A percentile compares a stretch with the other conserved stretches of the same genome.
Evolutionary conservation across 1,140 invertebrate genomes (phyloP).

Genomic region (Drosophila dunni): DNA sequence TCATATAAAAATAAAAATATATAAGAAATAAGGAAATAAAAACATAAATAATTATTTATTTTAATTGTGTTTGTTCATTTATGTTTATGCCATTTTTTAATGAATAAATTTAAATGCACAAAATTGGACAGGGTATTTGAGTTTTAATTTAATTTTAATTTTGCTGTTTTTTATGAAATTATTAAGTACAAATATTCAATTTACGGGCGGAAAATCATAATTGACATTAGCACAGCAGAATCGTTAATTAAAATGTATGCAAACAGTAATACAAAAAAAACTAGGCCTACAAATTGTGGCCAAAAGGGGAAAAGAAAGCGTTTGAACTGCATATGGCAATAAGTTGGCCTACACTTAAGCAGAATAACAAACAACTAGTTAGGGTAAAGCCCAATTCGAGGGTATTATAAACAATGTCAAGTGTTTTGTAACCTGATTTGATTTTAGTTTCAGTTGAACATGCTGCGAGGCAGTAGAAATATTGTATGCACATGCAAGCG

Average conservation of each 20-base stretch:
- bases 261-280: not conserved
- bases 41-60: constrained; percentile 24
- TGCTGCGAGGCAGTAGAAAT: constrained; percentile 11
- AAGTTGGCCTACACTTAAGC: constrained; percentile 8
- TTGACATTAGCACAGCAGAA: constrained; percentile 19
- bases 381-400: not conserved
- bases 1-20: constrained; percentile 36
- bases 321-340: constrained; percentile 35
- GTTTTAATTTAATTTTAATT: not conserved
- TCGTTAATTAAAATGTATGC: constrained; percentile 26
- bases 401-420: not conserved
- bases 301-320: not conserved
- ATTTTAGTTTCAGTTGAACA: not conserved
- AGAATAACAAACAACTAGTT: not conserved
- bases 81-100: not conserved
- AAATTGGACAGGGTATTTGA: not conserved
- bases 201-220: constrained; percentile 16
- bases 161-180: not conserved
- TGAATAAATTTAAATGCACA: not conserved
- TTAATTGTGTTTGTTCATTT: constrained; percentile 13
- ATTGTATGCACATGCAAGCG: constrained; percentile 11
- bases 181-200: constrained; percentile 34
- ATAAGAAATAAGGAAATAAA: constrained; percentile 20
- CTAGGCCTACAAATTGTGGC: constrained; percentile 21
- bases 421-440: constrained; percentile 4